Evolutionary conservation across 2,113 vertebrate species (phyloP).

Genomic region (Corydoras maculifer): DNA sequence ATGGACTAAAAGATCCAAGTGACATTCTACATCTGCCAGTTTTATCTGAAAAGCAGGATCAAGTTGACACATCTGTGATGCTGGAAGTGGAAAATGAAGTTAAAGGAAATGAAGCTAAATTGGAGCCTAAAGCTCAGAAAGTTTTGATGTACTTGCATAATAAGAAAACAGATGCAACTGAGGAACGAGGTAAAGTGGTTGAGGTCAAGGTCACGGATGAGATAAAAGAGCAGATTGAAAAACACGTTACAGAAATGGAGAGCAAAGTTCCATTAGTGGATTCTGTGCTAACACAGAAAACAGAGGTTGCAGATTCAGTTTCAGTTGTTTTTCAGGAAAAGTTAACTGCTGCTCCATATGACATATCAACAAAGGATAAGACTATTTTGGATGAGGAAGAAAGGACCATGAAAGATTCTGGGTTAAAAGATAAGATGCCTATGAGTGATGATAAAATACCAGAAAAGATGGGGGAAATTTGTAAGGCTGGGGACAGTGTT

Average conservation of each 20-base stretch:
- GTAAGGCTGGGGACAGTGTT: no score
- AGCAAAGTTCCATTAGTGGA: no score
- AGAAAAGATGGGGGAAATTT: no score
- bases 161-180: not conserved
- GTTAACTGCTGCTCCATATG: not conserved
- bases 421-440: not conserved
- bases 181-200: no score
- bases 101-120: conserved; percentile 2
- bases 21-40: not conserved
- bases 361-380: conserved; percentile 2
- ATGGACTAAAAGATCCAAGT: conserved; percentile 1
- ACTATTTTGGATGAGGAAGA: not conserved
- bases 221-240: no score
- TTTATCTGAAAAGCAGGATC: conserved; percentile 14
- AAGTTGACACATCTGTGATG: conserved; percentile 9
- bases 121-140: conserved; percentile 17
- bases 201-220: no score
- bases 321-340: conserved; percentile 6
- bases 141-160: not conserved
- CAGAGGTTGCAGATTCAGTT: not conserved
- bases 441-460: no score
- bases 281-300: not conserved
- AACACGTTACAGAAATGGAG: no score
- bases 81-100: not conserved
- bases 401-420: not conserved